Conservation (phyloP, 2,113 vertebrate genomes). For the Chloropsis hardwickii region DNA sequence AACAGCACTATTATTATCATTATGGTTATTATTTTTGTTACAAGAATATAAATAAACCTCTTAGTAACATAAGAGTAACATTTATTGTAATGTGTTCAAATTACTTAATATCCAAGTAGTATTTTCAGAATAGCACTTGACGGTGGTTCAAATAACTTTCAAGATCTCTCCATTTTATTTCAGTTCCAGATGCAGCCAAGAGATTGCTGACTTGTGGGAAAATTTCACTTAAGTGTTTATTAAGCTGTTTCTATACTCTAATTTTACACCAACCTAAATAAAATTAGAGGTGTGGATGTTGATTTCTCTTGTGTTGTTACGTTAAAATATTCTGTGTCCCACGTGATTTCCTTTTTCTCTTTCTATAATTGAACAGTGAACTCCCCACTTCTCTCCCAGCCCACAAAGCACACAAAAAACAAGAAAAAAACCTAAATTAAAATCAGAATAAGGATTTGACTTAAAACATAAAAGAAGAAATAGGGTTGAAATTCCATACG, state of each 20-base stretch:
- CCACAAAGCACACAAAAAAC: background rate
- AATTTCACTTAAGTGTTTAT: background rate
- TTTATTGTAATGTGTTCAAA: background rate
- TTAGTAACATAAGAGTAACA: background rate
- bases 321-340: background rate
- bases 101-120: background rate
- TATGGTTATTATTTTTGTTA: background rate
- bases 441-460: background rate
- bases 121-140: background rate
- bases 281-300: conserved; percentile 9
- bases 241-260: background rate
- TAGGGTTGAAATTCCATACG: conserved; percentile 13
- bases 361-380: background rate
- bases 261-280: background rate
- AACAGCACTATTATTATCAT: background rate
- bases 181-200: background rate
- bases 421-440: background rate
- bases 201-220: background rate
- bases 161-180: background rate
- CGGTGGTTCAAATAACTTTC: background rate
- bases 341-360: background rate
- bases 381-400: background rate
- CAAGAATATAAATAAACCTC: background rate
- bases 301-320: background rate
- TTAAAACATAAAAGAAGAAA: conserved; percentile 39